Percentiles rank a stretch among this genome's conserved stretches.
Conservation (phyloP, 2,797 vertebrate genomes). For the Notolepis coatsorum region DNA sequence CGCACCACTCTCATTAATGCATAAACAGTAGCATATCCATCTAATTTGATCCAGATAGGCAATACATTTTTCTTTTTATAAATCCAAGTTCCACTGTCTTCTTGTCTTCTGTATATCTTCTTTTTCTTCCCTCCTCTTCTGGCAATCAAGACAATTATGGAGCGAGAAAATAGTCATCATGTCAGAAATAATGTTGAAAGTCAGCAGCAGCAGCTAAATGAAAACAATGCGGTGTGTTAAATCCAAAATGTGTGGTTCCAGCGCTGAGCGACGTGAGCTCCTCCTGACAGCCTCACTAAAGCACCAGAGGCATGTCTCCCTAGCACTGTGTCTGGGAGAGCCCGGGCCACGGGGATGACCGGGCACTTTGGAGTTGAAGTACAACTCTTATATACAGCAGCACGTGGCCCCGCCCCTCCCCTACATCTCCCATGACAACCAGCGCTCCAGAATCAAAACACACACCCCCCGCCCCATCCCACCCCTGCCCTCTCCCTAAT, state of each 20-base stretch:
- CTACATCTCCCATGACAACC: conserved; percentile 69
- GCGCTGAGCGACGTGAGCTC: conserved; percentile 5
- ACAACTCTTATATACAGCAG: conserved; percentile 73
- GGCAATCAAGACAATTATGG: background rate
- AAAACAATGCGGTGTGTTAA: conserved; percentile 3
- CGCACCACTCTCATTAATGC: background rate
- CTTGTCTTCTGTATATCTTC: conserved; percentile 25
- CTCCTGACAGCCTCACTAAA: background rate
- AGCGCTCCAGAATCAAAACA: conserved; percentile 76
- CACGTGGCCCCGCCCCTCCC: conserved; percentile 56
- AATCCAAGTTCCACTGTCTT: background rate
- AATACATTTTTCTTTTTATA: too few species aligned
- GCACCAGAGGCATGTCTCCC: conserved; percentile 20
- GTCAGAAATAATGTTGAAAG: background rate
- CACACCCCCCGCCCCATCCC: conserved; percentile 53
- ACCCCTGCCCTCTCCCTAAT: conserved; percentile 33
- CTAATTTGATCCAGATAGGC: background rate
- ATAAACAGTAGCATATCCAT: background rate
- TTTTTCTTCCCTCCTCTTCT: background rate
- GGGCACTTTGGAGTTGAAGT: conserved; percentile 75
- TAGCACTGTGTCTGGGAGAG: conserved; percentile 5
- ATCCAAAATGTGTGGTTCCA: conserved; percentile 39
- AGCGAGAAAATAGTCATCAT: background rate
- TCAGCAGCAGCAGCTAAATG: conserved; percentile 4
- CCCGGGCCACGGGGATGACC: conserved; percentile 73